Evolutionary conservation across 2,797 vertebrate genomes (phyloP), one percentile per base, ranked within the genome.

Genomic region (Halcyon leucocephala): DNA sequence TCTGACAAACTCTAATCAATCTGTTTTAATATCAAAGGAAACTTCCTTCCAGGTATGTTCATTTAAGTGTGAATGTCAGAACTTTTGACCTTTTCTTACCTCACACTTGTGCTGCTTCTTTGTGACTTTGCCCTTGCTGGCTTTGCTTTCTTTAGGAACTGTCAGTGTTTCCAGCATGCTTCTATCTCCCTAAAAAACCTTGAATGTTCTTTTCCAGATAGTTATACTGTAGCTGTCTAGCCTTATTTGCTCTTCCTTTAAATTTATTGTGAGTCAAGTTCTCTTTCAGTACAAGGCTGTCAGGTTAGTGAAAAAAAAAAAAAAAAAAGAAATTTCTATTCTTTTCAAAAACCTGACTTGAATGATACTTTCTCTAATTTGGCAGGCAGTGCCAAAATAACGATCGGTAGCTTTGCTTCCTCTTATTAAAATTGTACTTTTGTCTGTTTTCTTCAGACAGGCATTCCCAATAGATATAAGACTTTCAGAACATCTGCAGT

Each of bases 11-110:
- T 81, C 85, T 65, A 91, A 89, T 95, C 89, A 92, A 96, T 82
- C 62, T 83, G 11, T 39, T 94, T 95, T 94, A 92, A 48, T 82
- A 92, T 76, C 52, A 90, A 91, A 93, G 33, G 54, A 96, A 93
- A 73, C 25, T 90, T 93, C 80, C 41, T 96, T 94, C 87, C 62
- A 91, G 72, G 51, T 90, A 86, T 77, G 44, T 82, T 96, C 82
- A 87, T 94, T 92, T 90, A 79, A 93, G 89, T 42, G 58, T 0
- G 0, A 84, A 94, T 74, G 65, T 83, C 74, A 93, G 78, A 92
- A 90, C 78, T 94, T 96, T 60, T 90, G 93, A 96, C 96, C 89
- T 96, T 97, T 97, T 39, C 55, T 81, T 94, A 57, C 64, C 62
- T 92, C 58, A 44, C 4, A 24, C 26, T 73, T 31, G 44, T 77